Conservation (phyloP, 2,888 invertebrate species). For the Coecobrya sp. region DNA sequence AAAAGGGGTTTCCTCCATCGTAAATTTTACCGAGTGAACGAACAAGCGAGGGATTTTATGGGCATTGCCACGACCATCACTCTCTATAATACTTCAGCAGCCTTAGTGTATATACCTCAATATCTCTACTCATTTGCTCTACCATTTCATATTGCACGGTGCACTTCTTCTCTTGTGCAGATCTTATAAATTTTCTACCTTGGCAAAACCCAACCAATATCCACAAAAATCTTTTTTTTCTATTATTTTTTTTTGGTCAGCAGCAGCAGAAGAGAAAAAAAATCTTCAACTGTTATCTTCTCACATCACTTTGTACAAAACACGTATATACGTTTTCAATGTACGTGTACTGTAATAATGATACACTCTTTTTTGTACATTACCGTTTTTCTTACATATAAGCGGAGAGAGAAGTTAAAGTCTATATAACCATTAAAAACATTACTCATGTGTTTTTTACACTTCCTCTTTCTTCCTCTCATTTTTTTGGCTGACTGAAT, state of each 20-base stretch:
- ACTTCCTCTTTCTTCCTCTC: conserved; percentile 51
- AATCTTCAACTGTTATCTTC: neutral
- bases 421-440: neutral
- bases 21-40: conserved; percentile 31
- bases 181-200: neutral
- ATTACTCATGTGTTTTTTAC: conserved; percentile 33
- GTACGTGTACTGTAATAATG: too few relatives aligned
- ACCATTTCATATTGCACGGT: too few relatives aligned
- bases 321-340: neutral
- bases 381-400: conserved; percentile 28
- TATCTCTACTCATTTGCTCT: too few relatives aligned
- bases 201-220: neutral
- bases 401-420: neutral
- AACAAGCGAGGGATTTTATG: conserved; percentile 35
- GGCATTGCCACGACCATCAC: neutral
- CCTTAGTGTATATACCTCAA: too few relatives aligned
- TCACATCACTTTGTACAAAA: neutral
- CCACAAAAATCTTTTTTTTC: neutral
- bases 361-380: neutral
- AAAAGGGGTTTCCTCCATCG: conserved; percentile 42
- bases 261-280: neutral
- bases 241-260: conserved; percentile 7
- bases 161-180: too few relatives aligned
- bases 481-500: neutral
- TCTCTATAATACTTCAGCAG: too few relatives aligned